A percentile compares a stretch with the other conserved stretches of the same genome.
phyloP scores from a whole-genome alignment of 2,888 invertebrate species.

The Meliscaeva auricollis region DNA sequence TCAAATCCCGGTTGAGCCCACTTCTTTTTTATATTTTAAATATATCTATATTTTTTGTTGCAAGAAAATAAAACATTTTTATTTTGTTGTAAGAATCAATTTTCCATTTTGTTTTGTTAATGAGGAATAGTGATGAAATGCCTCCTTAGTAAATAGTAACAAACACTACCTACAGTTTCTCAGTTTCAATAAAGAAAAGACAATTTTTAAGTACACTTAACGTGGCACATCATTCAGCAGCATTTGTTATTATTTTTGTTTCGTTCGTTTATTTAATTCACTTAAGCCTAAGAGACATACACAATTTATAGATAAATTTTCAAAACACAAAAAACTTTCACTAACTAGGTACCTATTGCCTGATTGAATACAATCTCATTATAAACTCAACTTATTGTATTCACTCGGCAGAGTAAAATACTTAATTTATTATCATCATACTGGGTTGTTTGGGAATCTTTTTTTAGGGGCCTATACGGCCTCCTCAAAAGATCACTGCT shows the following conservation, averaged over 20 bases:
- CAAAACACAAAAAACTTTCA: background rate
- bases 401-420: conserved; percentile 5
- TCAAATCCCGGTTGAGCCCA: conserved; percentile 76
- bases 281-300: conserved; percentile 41
- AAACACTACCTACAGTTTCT: too few relatives aligned
- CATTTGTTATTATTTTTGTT: background rate
- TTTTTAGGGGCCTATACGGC: background rate
- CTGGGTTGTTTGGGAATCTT: background rate
- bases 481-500: conserved; percentile 77
- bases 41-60: too few relatives aligned
- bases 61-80: too few relatives aligned
- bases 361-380: conserved; percentile 18
- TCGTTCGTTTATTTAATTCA: conserved; percentile 27
- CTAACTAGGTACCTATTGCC: background rate
- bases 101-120: too few relatives aligned
- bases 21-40: background rate
- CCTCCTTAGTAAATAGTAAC: too few relatives aligned
- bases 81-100: too few relatives aligned
- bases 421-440: conserved; percentile 21
- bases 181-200: background rate
- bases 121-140: too few relatives aligned
- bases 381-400: conserved; percentile 19
- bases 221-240: conserved; percentile 28
- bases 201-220: conserved; percentile 39
- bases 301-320: conserved; percentile 36